These are phyloP conservation scores for Scaptomyza flava DNA, from an alignment of 2,888 invertebrate genomes.

Conservation along the genomic window DNA sequence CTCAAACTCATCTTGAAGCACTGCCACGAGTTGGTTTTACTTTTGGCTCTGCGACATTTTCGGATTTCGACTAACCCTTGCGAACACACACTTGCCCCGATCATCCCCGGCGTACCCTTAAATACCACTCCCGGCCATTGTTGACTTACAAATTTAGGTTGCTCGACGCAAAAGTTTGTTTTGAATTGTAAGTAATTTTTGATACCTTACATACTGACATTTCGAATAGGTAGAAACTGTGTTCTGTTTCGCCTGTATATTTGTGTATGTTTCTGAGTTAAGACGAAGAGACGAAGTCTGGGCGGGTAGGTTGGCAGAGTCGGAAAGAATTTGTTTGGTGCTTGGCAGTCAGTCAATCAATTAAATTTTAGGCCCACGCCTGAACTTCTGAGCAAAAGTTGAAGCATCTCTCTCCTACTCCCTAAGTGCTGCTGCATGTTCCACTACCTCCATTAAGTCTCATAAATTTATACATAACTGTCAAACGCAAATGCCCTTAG, in stretches of 20 bases:
- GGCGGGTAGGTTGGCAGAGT: neutral
- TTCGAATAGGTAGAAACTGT: constrained; percentile 50
- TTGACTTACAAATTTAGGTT: constrained; percentile 79
- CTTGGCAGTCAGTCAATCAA: constrained; percentile 67
- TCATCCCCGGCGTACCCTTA: neutral
- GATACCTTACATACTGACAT: constrained; percentile 70
- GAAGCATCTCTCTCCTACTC: constrained; percentile 10
- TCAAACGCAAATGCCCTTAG: constrained; percentile 81
- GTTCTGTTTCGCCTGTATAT: constrained; percentile 23
- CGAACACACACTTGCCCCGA: constrained; percentile 12
- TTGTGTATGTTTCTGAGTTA: neutral
- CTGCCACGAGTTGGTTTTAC: constrained; percentile 56
- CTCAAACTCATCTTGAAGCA: constrained; percentile 21
- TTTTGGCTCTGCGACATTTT: constrained; percentile 75
- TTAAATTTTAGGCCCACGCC: constrained; percentile 57
- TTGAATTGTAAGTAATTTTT: constrained; percentile 79
- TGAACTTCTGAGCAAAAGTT: constrained; percentile 38
- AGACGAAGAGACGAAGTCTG: neutral
- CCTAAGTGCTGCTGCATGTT: constrained; percentile 18
- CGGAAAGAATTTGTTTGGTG: constrained; percentile 11
- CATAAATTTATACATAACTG: constrained; percentile 81
- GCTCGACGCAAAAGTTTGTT: constrained; percentile 76
- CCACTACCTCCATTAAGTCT: constrained; percentile 75
- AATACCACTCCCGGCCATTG: constrained; percentile 50
- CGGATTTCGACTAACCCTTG: constrained; percentile 73